Evolutionary conservation across 1,140 invertebrate genomes (phyloP).

Genomic region (Heliconius nattereri): DNA sequence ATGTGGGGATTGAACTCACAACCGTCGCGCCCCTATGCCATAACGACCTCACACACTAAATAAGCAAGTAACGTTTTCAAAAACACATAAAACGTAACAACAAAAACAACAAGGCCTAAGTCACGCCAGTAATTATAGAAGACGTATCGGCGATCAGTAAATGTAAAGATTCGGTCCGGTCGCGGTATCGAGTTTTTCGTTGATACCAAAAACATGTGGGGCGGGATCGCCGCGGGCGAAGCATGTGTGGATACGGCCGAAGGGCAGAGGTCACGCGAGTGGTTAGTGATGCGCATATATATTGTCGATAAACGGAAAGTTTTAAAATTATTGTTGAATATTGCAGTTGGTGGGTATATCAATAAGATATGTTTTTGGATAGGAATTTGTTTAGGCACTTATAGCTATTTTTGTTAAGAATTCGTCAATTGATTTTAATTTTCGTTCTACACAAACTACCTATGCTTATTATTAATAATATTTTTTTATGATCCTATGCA

Average conservation of each 20-base stretch:
- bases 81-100: constrained; percentile 11
- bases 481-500: too few species aligned
- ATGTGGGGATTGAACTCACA: too few species aligned
- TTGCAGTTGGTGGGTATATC: too few species aligned
- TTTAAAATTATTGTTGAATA: neutral
- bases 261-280: constrained; percentile 74
- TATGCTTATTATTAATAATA: too few species aligned
- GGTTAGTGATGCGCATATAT: constrained; percentile 47
- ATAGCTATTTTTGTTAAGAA: too few species aligned
- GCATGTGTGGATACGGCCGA: constrained; percentile 61
- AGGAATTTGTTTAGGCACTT: too few species aligned
- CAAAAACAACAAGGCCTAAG: constrained; percentile 33
- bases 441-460: too few species aligned
- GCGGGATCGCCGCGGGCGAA: constrained; percentile 65
- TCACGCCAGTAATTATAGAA: constrained; percentile 37
- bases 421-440: too few species aligned
- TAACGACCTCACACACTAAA: neutral
- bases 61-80: constrained; percentile 1
- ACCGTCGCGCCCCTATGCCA: too few species aligned
- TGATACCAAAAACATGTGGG: constrained; percentile 69
- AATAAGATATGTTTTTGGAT: too few species aligned
- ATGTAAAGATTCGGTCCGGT: constrained; percentile 46
- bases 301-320: neutral
- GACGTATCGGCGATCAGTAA: constrained; percentile 43
- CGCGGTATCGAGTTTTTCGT: constrained; percentile 63